Percentiles rank a stretch among this genome's conserved stretches.
Conservation (phyloP, 2,888 invertebrate species). For the Liposcelis brunnea region DNA sequence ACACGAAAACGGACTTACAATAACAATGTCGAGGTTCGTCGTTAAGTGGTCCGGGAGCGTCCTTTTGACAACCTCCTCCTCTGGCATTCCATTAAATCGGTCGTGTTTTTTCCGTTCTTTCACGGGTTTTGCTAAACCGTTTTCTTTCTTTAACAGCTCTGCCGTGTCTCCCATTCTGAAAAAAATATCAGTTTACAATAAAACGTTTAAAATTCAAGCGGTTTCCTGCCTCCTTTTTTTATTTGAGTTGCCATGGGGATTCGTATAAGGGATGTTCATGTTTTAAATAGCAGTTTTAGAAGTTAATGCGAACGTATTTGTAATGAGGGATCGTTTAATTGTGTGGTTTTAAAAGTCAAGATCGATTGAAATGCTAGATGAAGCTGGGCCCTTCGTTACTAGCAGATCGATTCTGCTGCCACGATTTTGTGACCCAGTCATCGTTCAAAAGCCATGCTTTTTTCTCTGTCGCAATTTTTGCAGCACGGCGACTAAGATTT, state of each 20-base stretch:
- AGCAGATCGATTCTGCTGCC: too few species aligned
- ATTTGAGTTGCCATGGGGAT: not conserved
- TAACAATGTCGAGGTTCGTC: constrained; percentile 90
- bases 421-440: too few species aligned
- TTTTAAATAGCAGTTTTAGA: not conserved
- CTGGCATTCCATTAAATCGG: constrained; percentile 89
- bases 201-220: too few species aligned
- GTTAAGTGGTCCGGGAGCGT: constrained; percentile 89
- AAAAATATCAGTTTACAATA: constrained; percentile 9
- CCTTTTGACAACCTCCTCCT: constrained; percentile 86
- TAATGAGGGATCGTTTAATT: too few species aligned
- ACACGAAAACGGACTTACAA: constrained; percentile 52
- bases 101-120: constrained; percentile 89
- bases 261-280: not conserved
- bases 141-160: constrained; percentile 33
- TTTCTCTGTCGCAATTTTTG: too few species aligned
- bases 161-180: constrained; percentile 36
- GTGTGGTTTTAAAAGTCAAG: too few species aligned
- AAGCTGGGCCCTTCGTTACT: too few species aligned
- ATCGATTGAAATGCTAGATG: too few species aligned
- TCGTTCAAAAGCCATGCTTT: too few species aligned
- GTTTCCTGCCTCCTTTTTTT: not conserved
- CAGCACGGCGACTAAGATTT: too few species aligned
- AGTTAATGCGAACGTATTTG: too few species aligned
- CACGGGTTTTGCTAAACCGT: constrained; percentile 36